Conservation (phyloP, 2,797 vertebrate species). For the Dryobates pubescens region DNA sequence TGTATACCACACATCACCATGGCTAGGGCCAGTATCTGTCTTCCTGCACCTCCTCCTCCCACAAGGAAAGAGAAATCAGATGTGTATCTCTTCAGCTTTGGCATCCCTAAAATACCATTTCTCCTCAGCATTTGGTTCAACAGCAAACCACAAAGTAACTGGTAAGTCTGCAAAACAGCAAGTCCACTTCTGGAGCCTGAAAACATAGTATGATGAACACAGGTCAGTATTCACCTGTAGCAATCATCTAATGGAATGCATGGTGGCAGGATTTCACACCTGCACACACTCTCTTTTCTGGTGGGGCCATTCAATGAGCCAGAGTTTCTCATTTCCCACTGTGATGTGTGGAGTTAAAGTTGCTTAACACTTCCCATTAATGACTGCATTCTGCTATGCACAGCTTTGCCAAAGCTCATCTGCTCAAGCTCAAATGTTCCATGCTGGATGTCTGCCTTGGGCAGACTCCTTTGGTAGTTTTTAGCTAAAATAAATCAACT, state of each 20-base stretch:
- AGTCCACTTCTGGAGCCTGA: background rate
- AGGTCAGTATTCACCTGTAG: background rate
- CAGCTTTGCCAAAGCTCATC: background rate
- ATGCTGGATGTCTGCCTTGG: background rate
- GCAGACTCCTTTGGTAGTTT: constrained; percentile 22
- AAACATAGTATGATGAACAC: background rate
- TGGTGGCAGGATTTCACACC: background rate
- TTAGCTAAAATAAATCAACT: constrained; percentile 50
- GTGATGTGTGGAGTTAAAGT: background rate
- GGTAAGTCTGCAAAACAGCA: background rate
- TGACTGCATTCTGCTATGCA: background rate
- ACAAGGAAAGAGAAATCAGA: background rate
- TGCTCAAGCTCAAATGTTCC: background rate
- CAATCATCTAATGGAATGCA: accelerated
- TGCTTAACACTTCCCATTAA: constrained; percentile 16
- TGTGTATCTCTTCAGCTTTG: background rate
- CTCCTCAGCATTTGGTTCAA: background rate
- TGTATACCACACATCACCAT: accelerated
- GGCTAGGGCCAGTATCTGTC: accelerated
- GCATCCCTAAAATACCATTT: background rate
- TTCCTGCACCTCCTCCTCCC: background rate
- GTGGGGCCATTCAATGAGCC: background rate
- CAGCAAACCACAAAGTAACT: background rate
- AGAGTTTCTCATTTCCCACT: background rate
- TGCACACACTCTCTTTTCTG: background rate